Conservation (phyloP, 2,888 invertebrate genomes). For the Lobophora halterata region DNA sequence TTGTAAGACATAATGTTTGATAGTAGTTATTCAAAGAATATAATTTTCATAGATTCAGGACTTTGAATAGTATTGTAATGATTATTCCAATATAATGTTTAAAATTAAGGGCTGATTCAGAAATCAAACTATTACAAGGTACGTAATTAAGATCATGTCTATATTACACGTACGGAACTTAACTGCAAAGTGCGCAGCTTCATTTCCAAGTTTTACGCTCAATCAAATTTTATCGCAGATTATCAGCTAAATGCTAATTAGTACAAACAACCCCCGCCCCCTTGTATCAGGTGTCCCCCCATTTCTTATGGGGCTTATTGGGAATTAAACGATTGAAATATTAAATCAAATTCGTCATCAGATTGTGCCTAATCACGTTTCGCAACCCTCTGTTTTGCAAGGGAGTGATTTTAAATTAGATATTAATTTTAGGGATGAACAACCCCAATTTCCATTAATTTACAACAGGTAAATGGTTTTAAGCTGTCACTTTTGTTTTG, state of each 20-base stretch:
- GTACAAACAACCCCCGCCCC: conserved; percentile 4
- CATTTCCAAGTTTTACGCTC: too few relatives aligned
- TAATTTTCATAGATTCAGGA: too few relatives aligned
- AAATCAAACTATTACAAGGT: too few relatives aligned
- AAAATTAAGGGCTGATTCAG: too few relatives aligned
- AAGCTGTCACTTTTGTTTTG: conserved; percentile 31
- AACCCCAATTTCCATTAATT: conserved; percentile 42
- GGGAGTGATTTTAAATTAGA: conserved; percentile 65
- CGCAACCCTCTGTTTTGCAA: conserved; percentile 32
- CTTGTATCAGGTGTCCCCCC: conserved; percentile 12
- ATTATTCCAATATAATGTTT: too few relatives aligned
- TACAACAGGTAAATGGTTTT: conserved; percentile 32
- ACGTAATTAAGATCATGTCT: too few relatives aligned
- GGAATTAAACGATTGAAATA: conserved; percentile 47
- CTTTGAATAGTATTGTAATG: too few relatives aligned
- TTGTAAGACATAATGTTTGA: too few relatives aligned
- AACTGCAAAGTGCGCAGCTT: too few relatives aligned
- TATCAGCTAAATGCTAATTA: conserved; percentile 3
- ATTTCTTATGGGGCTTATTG: conserved; percentile 21
- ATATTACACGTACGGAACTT: too few relatives aligned
- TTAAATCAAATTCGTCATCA: conserved; percentile 56
- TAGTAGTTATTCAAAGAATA: too few relatives aligned
- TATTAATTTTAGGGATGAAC: conserved; percentile 69
- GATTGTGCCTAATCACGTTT: conserved; percentile 48
- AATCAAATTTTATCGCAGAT: too few relatives aligned